phyloP scores from a whole-genome alignment of 2,888 invertebrate species.

The Torymus tubicola region DNA sequence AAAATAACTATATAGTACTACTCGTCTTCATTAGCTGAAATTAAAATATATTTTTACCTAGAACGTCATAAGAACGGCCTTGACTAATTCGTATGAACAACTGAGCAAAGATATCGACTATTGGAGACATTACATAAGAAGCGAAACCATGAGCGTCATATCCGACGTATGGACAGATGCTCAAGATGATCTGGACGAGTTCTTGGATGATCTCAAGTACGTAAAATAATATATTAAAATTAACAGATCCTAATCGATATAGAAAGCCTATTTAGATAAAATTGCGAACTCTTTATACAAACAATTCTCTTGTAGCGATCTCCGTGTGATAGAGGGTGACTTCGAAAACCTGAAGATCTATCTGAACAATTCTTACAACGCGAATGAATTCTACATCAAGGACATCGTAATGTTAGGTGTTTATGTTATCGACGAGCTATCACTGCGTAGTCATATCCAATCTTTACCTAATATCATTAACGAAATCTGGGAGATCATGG shows the following conservation, averaged over 20 bases:
- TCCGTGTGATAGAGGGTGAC: slow-evolving; percentile 83
- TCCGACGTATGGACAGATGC: slow-evolving; percentile 87
- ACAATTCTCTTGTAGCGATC: slow-evolving; percentile 72
- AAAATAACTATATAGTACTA: too few relatives aligned
- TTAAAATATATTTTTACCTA: slow-evolving; percentile 60
- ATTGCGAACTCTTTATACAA: too few relatives aligned
- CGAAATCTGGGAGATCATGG: slow-evolving; percentile 91
- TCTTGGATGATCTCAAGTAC: slow-evolving; percentile 84
- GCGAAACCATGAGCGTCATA: slow-evolving; percentile 83
- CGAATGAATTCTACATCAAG: slow-evolving; percentile 90
- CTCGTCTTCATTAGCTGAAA: too few relatives aligned
- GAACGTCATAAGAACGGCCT: slow-evolving; percentile 75
- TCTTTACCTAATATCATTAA: slow-evolving; percentile 88
- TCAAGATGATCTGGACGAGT: slow-evolving; percentile 83
- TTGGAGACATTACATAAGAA: slow-evolving; percentile 83
- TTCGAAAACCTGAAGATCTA: slow-evolving; percentile 83
- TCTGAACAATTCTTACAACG: slow-evolving; percentile 86
- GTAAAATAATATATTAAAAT: slow-evolving; percentile 50
- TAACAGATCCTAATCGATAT: too few relatives aligned
- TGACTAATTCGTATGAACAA: slow-evolving; percentile 77
- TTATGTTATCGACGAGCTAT: slow-evolving; percentile 86
- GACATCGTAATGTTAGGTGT: slow-evolving; percentile 85
- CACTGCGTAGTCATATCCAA: slow-evolving; percentile 86
- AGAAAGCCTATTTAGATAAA: too few relatives aligned
- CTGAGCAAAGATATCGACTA: slow-evolving; percentile 78